Evolutionary conservation across 2,797 vertebrate species (phyloP).

Genomic region (Cottoperca gobio): DNA sequence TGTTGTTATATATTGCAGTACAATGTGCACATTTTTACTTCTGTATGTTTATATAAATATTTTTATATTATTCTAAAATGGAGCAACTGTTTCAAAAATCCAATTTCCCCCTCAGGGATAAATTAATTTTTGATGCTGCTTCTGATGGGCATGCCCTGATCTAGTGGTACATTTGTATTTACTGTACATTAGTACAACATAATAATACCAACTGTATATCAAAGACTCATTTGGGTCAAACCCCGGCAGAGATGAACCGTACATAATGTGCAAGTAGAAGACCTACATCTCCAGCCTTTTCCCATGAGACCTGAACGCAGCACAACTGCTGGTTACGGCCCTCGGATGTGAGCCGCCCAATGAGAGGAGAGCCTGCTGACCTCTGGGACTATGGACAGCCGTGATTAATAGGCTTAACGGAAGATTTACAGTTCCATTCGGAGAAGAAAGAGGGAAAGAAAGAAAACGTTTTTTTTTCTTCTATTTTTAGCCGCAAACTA

Average conservation of each 20-base stretch:
- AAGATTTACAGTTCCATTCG: constrained; percentile 23
- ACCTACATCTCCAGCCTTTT: not conserved
- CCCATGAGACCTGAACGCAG: constrained; percentile 36
- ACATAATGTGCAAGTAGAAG: not conserved
- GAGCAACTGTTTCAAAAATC: too few relatives aligned
- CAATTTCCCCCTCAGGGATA: too few relatives aligned
- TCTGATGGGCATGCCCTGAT: not conserved
- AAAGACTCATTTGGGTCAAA: constrained; percentile 15
- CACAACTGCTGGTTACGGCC: not conserved
- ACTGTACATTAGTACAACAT: not conserved
- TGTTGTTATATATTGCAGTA: too few relatives aligned
- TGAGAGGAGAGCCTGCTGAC: constrained; percentile 33
- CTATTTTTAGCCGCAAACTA: constrained; percentile 31
- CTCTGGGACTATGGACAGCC: constrained; percentile 22
- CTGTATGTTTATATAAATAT: too few relatives aligned
- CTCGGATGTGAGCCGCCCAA: constrained; percentile 12
- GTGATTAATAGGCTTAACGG: constrained; percentile 50
- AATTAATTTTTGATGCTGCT: too few relatives aligned
- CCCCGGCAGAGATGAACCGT: not conserved
- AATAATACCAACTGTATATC: not conserved
- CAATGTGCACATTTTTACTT: too few relatives aligned
- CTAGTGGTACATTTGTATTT: not conserved
- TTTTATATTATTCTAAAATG: too few relatives aligned
- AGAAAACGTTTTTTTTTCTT: not conserved
- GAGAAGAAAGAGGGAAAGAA: not conserved